These are phyloP conservation scores for Amblyopsis rosae DNA, from an alignment of 2,113 vertebrate species.

Conservation along the genomic window DNA sequence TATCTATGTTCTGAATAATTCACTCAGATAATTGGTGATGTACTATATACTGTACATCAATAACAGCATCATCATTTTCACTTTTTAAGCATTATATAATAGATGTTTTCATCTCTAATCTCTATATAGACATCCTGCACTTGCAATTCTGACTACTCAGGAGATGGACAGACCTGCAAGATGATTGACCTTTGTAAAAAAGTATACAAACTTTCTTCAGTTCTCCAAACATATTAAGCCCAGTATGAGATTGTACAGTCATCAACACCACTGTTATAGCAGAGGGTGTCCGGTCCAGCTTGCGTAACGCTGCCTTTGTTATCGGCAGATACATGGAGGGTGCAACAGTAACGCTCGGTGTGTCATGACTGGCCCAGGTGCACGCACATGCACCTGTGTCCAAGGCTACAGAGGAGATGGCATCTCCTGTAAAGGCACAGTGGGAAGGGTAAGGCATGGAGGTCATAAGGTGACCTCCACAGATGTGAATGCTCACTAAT, in stretches of 20 bases:
- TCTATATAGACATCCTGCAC: conserved; percentile 81
- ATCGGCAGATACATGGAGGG: conserved; percentile 84
- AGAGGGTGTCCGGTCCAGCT: too few relatives aligned
- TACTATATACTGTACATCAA: too few relatives aligned
- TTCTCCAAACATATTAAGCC: too few relatives aligned
- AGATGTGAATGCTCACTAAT: background rate
- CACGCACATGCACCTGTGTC: conserved; percentile 81
- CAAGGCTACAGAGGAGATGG: conserved; percentile 80
- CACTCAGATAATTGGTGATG: too few relatives aligned
- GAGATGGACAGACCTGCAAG: conserved; percentile 81
- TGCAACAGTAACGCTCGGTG: conserved; percentile 83
- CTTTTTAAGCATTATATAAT: background rate
- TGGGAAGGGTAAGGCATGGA: conserved; percentile 77
- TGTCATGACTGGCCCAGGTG: conserved; percentile 73
- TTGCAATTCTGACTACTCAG: conserved; percentile 80
- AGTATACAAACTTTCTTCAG: conserved; percentile 60
- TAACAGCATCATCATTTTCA: too few relatives aligned
- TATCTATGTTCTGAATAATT: background rate
- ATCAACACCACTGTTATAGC: too few relatives aligned
- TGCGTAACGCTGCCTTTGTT: background rate
- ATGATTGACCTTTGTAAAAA: conserved; percentile 79
- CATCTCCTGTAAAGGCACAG: conserved; percentile 78
- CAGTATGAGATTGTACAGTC: too few relatives aligned
- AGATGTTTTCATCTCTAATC: background rate
- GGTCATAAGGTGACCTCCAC: background rate